phyloP scores from a whole-genome alignment of 2,113 vertebrate species.

The Suncus etruscus region DNA sequence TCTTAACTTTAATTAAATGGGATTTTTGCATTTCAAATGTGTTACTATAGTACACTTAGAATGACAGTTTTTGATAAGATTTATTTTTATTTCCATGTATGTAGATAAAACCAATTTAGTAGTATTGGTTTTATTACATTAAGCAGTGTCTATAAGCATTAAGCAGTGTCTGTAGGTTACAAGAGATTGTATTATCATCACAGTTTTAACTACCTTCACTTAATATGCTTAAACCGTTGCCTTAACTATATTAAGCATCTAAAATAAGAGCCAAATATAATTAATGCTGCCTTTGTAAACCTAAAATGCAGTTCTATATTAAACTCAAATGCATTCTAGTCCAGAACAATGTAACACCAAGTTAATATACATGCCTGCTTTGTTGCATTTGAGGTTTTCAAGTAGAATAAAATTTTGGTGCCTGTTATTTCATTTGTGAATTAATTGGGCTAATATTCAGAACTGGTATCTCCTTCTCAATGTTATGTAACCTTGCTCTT shows the following conservation, averaged over 20 bases:
- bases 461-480: constrained; percentile 42
- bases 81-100: constrained; percentile 70
- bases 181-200: constrained; percentile 69
- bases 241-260: constrained; percentile 80
- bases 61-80: constrained; percentile 69
- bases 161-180: constrained; percentile 55
- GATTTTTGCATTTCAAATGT: constrained; percentile 52
- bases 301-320: constrained; percentile 45
- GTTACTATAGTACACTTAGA: constrained; percentile 51
- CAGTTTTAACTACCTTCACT: constrained; percentile 80
- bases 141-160: constrained; percentile 52
- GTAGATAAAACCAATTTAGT: constrained; percentile 75
- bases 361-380: no score
- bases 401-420: constrained; percentile 64
- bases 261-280: constrained; percentile 83
- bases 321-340: constrained; percentile 31
- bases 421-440: constrained; percentile 4
- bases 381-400: constrained; percentile 57
- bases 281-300: constrained; percentile 75
- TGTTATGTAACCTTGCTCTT: constrained; percentile 44
- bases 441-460: background rate
- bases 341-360: no score
- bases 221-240: constrained; percentile 84
- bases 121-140: constrained; percentile 79
- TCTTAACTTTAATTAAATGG: constrained; percentile 69